Base-by-base conservation (phyloP, 37 sponge, comb jelly and placozoan genomes). In the Agelas oroides region DNA sequence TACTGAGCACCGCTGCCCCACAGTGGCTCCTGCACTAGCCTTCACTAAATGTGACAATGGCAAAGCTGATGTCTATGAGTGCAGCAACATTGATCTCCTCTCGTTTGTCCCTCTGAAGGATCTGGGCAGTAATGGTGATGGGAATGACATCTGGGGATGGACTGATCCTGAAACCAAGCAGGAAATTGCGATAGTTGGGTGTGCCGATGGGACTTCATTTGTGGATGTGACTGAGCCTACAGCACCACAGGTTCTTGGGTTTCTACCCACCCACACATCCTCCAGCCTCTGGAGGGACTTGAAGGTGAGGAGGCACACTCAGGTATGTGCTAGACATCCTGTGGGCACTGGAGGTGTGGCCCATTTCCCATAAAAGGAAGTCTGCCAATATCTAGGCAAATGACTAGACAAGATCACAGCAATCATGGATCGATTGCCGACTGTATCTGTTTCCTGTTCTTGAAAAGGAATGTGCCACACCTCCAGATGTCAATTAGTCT, bases 121-220 rank as follows among this genome's bases (percentile, higher is more conserved):
- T 0, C 58, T 92, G 59, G 89, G 89, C 1, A 41, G 60, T 77
- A 54, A 39, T 34, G 92, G 92, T 1, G 80, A 83, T 56, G 80
- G 61, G 19, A 92, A 92, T 77, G 92, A 92, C 34, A 92, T 92
- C 61, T 92, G 92, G 92, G 92, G 92, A 0, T 92, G 92, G 92
- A 87, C 92, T 27, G 92, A 92, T 52, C 88, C 92, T 5, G 80
- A 87, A 53, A 83, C 88, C 55, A 66, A 53, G 0, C 58, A 55
- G 31, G 92, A 92, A 59, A 87, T 87, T 39, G 92, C 92, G 12
- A 82, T 92, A 31, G 79, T 83, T 82, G 92, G 88, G 20, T 82
- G 83, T 46, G 33, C 23, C 12, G 92, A 92, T 84, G 87, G 87
- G 2, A 92, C 88, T 24, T 87, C 92, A 36, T 92, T 92, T 73